Evolutionary conservation across 1,140 invertebrate genomes (phyloP), one percentile per base, ranked within the genome.

Genomic region (Lasioglossum albipes): DNA sequence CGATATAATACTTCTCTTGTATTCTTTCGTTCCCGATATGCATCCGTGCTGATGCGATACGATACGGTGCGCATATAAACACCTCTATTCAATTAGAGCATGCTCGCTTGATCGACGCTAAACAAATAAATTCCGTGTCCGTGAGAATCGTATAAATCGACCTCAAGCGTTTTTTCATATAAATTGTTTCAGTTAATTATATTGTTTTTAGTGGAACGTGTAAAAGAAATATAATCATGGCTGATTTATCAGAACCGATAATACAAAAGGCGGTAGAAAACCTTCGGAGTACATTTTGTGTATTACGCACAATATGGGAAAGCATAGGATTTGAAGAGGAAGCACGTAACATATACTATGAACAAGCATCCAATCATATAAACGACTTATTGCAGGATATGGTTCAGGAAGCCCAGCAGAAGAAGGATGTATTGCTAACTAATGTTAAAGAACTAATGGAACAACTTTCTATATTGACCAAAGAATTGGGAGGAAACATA

Each of bases 371-470:
- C 1, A 67, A 59, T 36, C 89, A 91, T 61, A 59, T 91, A 74
- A 57, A 61, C 68, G 85, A 86, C 10, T 67, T 93, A 16, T 83
- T 91, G 57, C 81, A 82, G 16, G 91, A 92, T 13, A 93, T 92
- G 92, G 75, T 91, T 27, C 52, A 73, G 0, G 92, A 93, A 59
- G 84, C 88, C 0, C 78, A 87, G 57, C 74, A 76, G 4, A 91
- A 87, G 27, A 89, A 88, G 65, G 73, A 85, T 9, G 45, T 45
- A 18, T 75, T 92, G 22, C n/a, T 86, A n/a, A 59, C 82, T 13
- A 88, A 80, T 57, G 86, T 92, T 7, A 87, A 87, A 68, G 2
- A 82, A 10, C 49, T 90, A 2, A 84, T 89, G 64, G 81, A 90
- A 45, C 76, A 88, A 65, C 69, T 88, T 54, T 42, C 76, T 42